Evolutionary conservation across 2,888 invertebrate genomes (phyloP), one percentile per base, ranked within the genome.

Genomic region (Polymixis flavicincta): DNA sequence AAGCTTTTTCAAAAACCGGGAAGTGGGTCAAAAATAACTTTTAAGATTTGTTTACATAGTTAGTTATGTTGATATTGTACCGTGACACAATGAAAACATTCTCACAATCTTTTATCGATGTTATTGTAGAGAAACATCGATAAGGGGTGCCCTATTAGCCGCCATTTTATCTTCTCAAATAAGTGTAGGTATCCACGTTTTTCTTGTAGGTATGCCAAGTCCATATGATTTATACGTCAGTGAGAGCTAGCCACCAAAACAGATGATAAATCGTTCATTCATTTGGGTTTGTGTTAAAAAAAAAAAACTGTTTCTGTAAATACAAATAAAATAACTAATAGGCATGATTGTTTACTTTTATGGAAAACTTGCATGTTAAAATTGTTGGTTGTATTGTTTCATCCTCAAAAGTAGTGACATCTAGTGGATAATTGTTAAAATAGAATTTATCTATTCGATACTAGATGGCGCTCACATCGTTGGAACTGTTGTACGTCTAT

Each of bases 401-500:
- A 22, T 8, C 11, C 9, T 0, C 5, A 17, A 48, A 1, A 25
- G 0, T 13, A 69, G 19, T 48, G 74, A n/a, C 66, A 74, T 84
- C 71, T 84, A 55, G 22, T 55, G 5, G 28, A 32, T 25, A 1
- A 28, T 14, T 0, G 13, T 14, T 19, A 8, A 19, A 6, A 45
- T 19, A 2, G 28, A 3, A 3, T 28, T 25, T 2, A 11, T 61
- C 87, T 87, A 86, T 45, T 85, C 9, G 50, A 52, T 64, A 65
- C 75, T 77, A 90, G 91, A 85, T 87, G 87, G 71, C 87, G 28
- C 45, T 64, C 17, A 17, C 0, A n/a, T n/a, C n/a, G 0, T 13
- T 13, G 2, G 0, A 1, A 19, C 7, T 22, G 0, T 13, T n/a
- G 4, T 37, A 13, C 4, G 1, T 61, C 80, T 78, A 81, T 66